Base-by-base conservation (phyloP, 2,113 vertebrate species). In the Astatotilapia flaviijosephi region DNA sequence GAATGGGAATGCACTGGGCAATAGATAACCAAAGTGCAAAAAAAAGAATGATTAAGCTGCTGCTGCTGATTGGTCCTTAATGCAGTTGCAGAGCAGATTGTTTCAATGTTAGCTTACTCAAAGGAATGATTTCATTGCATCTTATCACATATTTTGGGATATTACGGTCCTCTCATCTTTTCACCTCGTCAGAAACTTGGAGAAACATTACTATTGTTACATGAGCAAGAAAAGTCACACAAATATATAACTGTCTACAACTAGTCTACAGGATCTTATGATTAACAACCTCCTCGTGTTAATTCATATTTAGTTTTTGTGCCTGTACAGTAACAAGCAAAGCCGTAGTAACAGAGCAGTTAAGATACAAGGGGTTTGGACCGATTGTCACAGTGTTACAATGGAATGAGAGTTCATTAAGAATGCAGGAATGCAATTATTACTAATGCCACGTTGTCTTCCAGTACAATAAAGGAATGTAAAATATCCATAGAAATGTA, bases 361-460 rank as follows among this genome's bases (percentile, higher is more conserved):
- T 60, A 65, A 79, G 47, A 88, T 56, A 49, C 9, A 79, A 55
- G 83, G 33, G 54, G 37, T 73, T 83, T 73, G 47, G 82, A 88
- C 42, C 3, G 19, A 95, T 95, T 94, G 94, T 96, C 95, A 95
- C 94, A 95, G 94, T 94, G 95, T 95, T 93, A 96, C 91, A 80
- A 93, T 92, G 93, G 93, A 95, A 95, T 92, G 85, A 88, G 86
- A 88, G 73, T 86, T 94, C 86, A 58, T 88, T 86, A 90, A 91
- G 86, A 90, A 93, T 84, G 80, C 28, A 87, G 93, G 90, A 94
- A 94, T 93, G 89, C 82, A 79, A 51, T 84, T 79, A 87, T 88
- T 87, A 86, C 51, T 58, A 70, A 87, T 79, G 58, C 79, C 88
- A 86, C 80, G 70, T 70, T 26, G 9, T 80, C 45, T 82, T 82